Conservation (phyloP, 1,140 invertebrate species). For the Thereuonema tuberculata region DNA sequence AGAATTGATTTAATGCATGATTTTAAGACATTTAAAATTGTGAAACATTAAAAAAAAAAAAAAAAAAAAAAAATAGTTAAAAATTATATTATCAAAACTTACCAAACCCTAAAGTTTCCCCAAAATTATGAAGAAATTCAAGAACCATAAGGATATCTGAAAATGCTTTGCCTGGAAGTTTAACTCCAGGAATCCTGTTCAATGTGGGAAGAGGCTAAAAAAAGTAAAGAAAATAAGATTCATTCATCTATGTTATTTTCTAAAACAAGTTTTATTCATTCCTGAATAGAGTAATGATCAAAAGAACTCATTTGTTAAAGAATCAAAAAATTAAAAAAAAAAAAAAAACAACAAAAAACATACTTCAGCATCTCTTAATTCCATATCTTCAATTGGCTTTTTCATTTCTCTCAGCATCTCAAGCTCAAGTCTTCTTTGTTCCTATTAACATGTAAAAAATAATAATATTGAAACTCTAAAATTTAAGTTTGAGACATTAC, state of each 20-base stretch:
- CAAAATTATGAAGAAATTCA: slow-evolving; percentile 92
- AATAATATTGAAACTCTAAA: no score
- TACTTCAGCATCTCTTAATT: slow-evolving; percentile 42
- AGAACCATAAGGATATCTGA: slow-evolving; percentile 83
- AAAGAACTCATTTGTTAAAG: no score
- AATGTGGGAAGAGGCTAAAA: slow-evolving; percentile 51
- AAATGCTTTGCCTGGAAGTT: slow-evolving; percentile 71
- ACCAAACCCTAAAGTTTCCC: slow-evolving; percentile 83
- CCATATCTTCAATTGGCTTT: slow-evolving; percentile 75
- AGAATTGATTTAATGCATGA: background rate
- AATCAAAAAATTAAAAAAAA: background rate
- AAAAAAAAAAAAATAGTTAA: background rate
- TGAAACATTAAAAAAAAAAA: background rate
- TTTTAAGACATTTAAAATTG: background rate
- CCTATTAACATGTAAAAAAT: no score
- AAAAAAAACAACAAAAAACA: background rate
- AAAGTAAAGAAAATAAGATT: slow-evolving; percentile 3
- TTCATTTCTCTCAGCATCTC: slow-evolving; percentile 69
- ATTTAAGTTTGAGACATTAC: no score
- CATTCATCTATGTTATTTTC: no score
- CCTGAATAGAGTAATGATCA: no score
- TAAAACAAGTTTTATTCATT: no score
- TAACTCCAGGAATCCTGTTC: slow-evolving; percentile 62
- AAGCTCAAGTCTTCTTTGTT: slow-evolving; percentile 66
- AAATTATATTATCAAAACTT: slow-evolving; percentile 24